Evolutionary conservation across 2,113 vertebrate genomes (phyloP), one percentile per base, ranked within the genome.

Genomic region (Varanus salvator): DNA sequence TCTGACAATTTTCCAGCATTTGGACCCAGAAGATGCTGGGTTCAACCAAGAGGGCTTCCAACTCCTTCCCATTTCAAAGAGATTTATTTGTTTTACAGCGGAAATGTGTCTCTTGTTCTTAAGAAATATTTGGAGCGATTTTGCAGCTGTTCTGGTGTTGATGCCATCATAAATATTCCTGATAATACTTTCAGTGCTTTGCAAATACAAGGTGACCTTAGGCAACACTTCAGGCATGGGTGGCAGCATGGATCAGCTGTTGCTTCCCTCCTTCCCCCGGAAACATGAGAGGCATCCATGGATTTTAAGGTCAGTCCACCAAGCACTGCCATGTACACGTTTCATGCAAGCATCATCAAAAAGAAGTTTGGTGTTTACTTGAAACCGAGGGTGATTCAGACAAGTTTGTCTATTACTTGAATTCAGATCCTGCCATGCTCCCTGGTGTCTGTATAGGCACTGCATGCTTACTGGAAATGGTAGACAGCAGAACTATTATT

Each of bases 191-290:
- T 91, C 86, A 75, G 90, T 80, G 88, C 90, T 94, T 90, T 93
- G 93, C 89, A 95, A 94, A 93, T 92, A 94, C 91, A 95, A 95
- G 92, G 94, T 95, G 96, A 95, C 95, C 95, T 95, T 93, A 95
- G 88, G 89, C 27, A 80, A 87, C 74, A 89, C 60, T n/a, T 60
- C 60, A 93, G 91, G 80, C 82, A 85, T 87, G 69, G 48, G 57
- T 90, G 27, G 77, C 88, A 91, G 3, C 74, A 52, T 82, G 68
- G 92, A 90, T 84, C 84, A 92, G 48, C 57, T 84, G 21, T 57
- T 54, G 60, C 31, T 85, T 75, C 77, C 7, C 82, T 92, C 44
- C 66, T 19, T 8, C 80, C 89, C 93, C 90, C 89, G 68, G 88
- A 85, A 86, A 84, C 91, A 91, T 82, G 90, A 90, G 81, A 93